A percentile compares a stretch with the other conserved stretches of the same genome.
phyloP scores from a whole-genome alignment of 2,113 vertebrate species.

The Tympanuchus pallidicinctus region DNA sequence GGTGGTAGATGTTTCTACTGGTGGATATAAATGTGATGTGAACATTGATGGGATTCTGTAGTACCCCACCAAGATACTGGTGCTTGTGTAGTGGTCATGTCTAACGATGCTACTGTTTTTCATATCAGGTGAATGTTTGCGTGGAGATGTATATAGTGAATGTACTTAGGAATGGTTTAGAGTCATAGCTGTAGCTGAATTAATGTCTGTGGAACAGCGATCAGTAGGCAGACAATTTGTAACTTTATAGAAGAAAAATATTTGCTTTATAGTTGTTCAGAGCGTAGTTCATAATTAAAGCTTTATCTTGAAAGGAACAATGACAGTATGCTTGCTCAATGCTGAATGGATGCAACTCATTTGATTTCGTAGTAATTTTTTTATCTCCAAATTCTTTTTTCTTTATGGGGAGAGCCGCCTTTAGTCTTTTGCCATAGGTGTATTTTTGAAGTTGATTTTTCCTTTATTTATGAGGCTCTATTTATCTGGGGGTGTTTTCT shows the following conservation, averaged over 20 bases:
- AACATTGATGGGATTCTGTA: not conserved
- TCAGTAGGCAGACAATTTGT: not conserved
- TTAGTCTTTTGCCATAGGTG: not conserved
- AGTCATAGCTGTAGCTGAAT: not conserved
- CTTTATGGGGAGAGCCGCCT: not conserved
- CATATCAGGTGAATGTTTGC: not conserved
- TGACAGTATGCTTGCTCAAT: not conserved
- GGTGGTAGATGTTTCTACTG: no score
- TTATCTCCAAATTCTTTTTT: not conserved
- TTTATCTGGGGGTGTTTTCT: not conserved
- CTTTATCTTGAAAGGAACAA: not conserved
- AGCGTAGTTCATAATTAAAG: not conserved
- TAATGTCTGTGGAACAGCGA: not conserved
- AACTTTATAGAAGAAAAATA: not conserved
- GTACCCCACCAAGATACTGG: not conserved
- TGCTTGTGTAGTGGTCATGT: not conserved
- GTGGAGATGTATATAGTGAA: not conserved
- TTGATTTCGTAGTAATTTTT: not conserved
- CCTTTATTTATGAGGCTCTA: not conserved
- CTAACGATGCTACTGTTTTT: not conserved
- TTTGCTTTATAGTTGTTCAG: not conserved
- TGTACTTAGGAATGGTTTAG: not conserved
- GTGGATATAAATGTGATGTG: not conserved
- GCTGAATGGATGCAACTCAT: not conserved
- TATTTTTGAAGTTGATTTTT: not conserved